Base-by-base conservation (phyloP, 2,113 vertebrate genomes). In the Pelobates fuscus region DNA sequence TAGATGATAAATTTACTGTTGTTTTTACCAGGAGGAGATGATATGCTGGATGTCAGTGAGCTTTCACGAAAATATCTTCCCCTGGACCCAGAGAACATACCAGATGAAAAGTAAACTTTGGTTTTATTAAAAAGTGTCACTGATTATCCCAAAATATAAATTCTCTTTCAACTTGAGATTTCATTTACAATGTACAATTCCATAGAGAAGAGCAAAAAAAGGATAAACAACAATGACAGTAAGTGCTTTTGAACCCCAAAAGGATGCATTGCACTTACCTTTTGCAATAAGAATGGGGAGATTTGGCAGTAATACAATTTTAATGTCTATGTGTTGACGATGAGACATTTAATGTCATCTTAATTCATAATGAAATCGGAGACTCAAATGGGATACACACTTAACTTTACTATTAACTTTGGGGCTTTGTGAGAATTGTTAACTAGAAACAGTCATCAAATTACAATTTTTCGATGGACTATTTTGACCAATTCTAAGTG, bases 361-460 rank as follows among this genome's bases (percentile, higher is more conserved):
- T 79, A 52, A 23, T 79, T 79, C 71, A 79, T 78, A 54, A 68
- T 0, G 52, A 70, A 79, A 70, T 0, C 43, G 46, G 80, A 80
- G 81, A n/a, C 24, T 25, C 24, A 81, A 65, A 21, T 2, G 20
- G 79, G 78, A 80, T 69, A 82, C 71, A 80, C 49, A 86, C 80
- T 79, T 52, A 61, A 52, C 67, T 49, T 79, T 67, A 86, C 80
- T 81, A 80, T 41, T n/a, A 43, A 37, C 25, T 49, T 63, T 64
- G 21, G 30, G 49, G 20, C 5, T 64, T 54, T 25, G 15, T 27
- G 8, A 15, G 14, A n/a, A 8, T 61, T 78, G 82, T 86, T 90
- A 91, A 76, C 85, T 86, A 15, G 88, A 91, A 72, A 90, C 85
- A 0, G 89, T 88, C 88, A 91, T 91, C 80, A 89, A 85, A 78